Percentiles rank a stretch among this genome's conserved stretches.
Evolutionary conservation across 2,113 vertebrate species (phyloP).

Genomic region (Rhinopomastus cyanomelas): DNA sequence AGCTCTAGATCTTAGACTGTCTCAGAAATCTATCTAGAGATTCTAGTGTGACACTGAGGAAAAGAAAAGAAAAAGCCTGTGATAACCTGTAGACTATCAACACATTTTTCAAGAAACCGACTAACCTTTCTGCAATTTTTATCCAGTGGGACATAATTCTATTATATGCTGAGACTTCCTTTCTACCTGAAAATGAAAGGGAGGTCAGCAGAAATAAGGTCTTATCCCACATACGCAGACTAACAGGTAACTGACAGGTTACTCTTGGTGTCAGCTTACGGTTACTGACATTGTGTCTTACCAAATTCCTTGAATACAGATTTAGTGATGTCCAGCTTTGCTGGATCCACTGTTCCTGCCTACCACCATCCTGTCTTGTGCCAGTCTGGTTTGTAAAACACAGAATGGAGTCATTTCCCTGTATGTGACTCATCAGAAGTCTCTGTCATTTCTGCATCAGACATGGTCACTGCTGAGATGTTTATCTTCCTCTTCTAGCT

Average conservation of each 20-base stretch:
- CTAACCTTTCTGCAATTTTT: neutral
- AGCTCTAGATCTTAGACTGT: too few species aligned
- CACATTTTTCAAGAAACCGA: neutral
- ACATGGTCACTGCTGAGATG: neutral
- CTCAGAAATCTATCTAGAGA: too few species aligned
- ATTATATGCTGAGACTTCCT: neutral
- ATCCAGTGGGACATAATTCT: neutral
- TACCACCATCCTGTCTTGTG: neutral
- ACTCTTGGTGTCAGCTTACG: neutral
- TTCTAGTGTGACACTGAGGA: rapidly evolving
- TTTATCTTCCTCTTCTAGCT: neutral
- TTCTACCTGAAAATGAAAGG: neutral
- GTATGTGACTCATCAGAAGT: neutral
- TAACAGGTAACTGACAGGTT: neutral
- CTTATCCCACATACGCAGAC: neutral
- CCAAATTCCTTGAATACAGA: neutral
- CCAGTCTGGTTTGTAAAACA: neutral
- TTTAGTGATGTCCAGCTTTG: neutral
- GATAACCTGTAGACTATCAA: neutral
- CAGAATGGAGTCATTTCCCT: neutral
- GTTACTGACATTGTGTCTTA: neutral
- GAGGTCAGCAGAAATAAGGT: neutral
- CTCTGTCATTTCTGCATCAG: neutral
- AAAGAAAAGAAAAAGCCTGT: neutral
- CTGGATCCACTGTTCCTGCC: neutral